Evolutionary conservation across 2,797 vertebrate species (phyloP).

Genomic region (Adelosebastes latens): DNA sequence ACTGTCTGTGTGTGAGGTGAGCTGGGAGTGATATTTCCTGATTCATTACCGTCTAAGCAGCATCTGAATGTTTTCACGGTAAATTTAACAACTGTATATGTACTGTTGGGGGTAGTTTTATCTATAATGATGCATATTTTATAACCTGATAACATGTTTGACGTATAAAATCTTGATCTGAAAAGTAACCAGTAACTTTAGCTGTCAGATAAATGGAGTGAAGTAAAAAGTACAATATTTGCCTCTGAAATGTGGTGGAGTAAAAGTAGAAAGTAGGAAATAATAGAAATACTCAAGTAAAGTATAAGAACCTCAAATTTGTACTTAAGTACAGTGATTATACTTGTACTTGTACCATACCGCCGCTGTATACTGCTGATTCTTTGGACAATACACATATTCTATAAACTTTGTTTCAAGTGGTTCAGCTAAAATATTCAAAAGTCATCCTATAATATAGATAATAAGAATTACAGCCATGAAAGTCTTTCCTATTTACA

Average conservation of each 20-base stretch:
- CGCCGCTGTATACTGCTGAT: neutral
- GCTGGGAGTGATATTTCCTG: neutral
- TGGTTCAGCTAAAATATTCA: neutral
- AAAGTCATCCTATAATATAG: neutral
- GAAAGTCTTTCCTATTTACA: neutral
- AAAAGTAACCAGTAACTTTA: neutral
- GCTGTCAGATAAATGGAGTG: neutral
- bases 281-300: neutral
- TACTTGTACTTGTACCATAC: no score
- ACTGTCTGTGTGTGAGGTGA: conserved; percentile 79
- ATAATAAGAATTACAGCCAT: neutral
- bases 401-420: neutral
- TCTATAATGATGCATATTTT: neutral
- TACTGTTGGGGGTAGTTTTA: neutral
- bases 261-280: neutral
- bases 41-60: neutral
- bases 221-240: neutral
- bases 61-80: neutral
- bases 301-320: no score
- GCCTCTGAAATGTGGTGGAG: neutral
- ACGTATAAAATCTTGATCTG: neutral
- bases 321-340: neutral
- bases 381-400: neutral
- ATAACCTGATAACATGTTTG: neutral
- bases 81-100: neutral